Conservation (phyloP, 2,888 invertebrate genomes). For the Xanthia icteritia region DNA sequence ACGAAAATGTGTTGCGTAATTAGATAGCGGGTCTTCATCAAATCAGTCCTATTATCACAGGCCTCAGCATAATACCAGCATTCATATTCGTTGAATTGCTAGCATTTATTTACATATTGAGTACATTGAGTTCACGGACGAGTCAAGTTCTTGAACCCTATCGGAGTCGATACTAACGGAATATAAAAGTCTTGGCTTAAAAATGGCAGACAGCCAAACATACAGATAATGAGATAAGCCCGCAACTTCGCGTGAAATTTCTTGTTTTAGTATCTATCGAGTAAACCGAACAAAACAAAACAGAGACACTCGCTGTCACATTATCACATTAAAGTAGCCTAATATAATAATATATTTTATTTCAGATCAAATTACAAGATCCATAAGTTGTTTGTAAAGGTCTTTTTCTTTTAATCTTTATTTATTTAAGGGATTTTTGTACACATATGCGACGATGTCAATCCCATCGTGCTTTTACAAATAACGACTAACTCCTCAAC, state of each 20-base stretch:
- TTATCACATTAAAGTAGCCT: not conserved
- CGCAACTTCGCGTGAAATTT: not conserved
- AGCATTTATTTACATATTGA: not conserved
- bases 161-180: not conserved
- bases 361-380: no score
- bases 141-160: slow-evolving; percentile 31
- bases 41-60: not conserved
- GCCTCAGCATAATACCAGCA: not conserved
- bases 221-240: not conserved
- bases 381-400: no score
- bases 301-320: not conserved
- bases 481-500: no score
- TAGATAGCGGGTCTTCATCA: no score
- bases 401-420: no score
- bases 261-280: no score
- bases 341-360: no score
- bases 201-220: slow-evolving; percentile 36
- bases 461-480: no score
- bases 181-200: slow-evolving; percentile 16
- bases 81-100: slow-evolving; percentile 14
- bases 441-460: no score
- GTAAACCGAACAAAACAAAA: no score
- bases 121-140: slow-evolving; percentile 41
- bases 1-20: no score
- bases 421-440: no score